Evolutionary conservation across 1,140 invertebrate genomes (phyloP).

Genomic region (Hestina assimilis): DNA sequence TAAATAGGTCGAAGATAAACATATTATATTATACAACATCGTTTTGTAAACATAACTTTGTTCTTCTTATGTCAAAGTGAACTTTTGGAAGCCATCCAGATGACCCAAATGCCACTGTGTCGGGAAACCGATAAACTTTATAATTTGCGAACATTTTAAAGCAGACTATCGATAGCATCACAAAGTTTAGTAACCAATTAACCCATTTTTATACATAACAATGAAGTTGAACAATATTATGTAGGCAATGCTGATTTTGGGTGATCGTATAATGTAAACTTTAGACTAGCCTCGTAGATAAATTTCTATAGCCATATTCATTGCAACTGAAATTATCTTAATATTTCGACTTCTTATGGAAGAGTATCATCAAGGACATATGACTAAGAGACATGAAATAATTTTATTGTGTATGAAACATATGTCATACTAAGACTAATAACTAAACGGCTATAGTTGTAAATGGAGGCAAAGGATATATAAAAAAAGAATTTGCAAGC

Average conservation of each 20-base stretch:
- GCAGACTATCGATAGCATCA: conserved; percentile 24
- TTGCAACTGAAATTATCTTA: too few relatives aligned
- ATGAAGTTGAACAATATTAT: background rate
- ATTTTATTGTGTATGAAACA: too few relatives aligned
- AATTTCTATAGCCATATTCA: too few relatives aligned
- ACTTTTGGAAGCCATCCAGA: conserved; percentile 63
- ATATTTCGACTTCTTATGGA: too few relatives aligned
- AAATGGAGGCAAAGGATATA: background rate
- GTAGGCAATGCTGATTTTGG: background rate
- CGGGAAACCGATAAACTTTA: conserved; percentile 48
- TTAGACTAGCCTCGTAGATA: too few relatives aligned
- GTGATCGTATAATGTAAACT: too few relatives aligned
- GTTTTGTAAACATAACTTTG: conserved; percentile 47
- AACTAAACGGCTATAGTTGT: too few relatives aligned
- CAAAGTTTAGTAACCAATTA: conserved; percentile 14
- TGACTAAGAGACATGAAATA: too few relatives aligned
- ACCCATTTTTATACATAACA: conserved; percentile 16
- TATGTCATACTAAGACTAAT: too few relatives aligned
- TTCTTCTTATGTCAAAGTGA: conserved; percentile 48
- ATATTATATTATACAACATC: background rate
- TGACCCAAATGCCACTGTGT: conserved; percentile 60
- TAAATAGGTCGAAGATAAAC: background rate
- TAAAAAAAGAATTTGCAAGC: background rate
- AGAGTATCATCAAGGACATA: too few relatives aligned
- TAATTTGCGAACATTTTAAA: conserved; percentile 46